Conservation (phyloP, 2,113 vertebrate genomes). For the Cygnus atratus region DNA sequence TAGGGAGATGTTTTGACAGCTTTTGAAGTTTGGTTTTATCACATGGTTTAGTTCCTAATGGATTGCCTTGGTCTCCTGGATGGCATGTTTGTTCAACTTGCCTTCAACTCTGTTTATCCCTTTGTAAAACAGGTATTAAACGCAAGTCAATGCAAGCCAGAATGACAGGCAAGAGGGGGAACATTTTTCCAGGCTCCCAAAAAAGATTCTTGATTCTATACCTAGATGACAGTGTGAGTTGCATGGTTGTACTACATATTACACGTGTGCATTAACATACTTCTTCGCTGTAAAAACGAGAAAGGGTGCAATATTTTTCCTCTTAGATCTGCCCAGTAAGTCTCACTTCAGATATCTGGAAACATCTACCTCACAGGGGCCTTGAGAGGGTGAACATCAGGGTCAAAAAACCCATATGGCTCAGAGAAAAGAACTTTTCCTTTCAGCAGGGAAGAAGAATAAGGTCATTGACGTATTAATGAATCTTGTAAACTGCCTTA, state of each 20-base stretch:
- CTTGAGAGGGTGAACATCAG: constrained; percentile 47
- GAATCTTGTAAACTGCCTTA: constrained; percentile 61
- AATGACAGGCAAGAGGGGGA: constrained; percentile 8
- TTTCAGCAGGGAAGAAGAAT: constrained; percentile 51
- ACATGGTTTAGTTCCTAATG: constrained; percentile 67
- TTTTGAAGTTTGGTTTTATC: constrained; percentile 68
- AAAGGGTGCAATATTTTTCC: neutral
- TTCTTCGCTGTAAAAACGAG: neutral
- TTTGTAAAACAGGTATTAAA: constrained; percentile 56
- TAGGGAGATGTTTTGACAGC: constrained; percentile 65
- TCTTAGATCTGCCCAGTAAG: constrained; percentile 33
- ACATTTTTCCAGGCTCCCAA: constrained; percentile 12
- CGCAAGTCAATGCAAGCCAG: constrained; percentile 57
- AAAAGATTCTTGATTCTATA: neutral
- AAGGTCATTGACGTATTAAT: constrained; percentile 54
- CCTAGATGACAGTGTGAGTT: constrained; percentile 12
- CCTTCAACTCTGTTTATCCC: constrained; percentile 69
- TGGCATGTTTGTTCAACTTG: constrained; percentile 65
- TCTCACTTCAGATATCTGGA: constrained; percentile 37
- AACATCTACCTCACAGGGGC: constrained; percentile 50
- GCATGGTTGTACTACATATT: neutral
- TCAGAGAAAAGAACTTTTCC: constrained; percentile 51
- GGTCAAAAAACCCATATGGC: constrained; percentile 57
- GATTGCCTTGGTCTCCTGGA: constrained; percentile 58
- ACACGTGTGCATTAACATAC: constrained; percentile 35